Conservation (phyloP, 2,113 vertebrate species). For the Myotis lucifugus region DNA sequence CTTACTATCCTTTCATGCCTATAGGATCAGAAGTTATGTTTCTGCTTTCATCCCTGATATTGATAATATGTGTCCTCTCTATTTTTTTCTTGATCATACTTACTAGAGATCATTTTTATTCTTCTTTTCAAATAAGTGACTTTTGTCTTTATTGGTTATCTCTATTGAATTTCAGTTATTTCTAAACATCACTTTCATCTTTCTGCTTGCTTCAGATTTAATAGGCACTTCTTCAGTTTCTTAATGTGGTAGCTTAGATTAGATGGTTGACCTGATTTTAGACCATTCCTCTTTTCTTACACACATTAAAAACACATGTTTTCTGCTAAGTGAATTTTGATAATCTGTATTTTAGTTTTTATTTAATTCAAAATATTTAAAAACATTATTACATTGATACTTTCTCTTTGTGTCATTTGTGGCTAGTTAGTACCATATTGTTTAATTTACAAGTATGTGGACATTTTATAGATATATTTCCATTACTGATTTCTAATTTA, state of each 20-base stretch:
- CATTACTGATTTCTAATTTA: background rate
- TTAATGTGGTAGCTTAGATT: background rate
- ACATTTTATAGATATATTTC: background rate
- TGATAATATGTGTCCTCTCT: background rate
- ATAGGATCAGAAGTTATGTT: background rate
- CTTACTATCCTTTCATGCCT: background rate
- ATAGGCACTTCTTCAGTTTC: background rate
- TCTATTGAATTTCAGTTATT: background rate
- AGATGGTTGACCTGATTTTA: background rate
- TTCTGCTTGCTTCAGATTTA: background rate
- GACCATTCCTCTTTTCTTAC: background rate
- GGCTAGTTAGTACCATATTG: background rate
- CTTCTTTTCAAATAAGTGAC: background rate
- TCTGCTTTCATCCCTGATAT: background rate
- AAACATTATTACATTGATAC: background rate
- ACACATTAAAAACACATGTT: background rate
- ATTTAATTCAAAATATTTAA: background rate
- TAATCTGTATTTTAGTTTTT: background rate
- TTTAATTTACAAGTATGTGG: constrained; percentile 26
- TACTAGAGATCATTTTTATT: background rate
- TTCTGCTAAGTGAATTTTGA: background rate
- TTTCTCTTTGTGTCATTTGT: background rate
- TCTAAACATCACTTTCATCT: background rate
- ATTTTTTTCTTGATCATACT: background rate
- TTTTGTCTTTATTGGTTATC: background rate